These are phyloP conservation scores for Papilio xuthus DNA, from an alignment of 1,140 invertebrate genomes.

Conservation along the genomic window DNA sequence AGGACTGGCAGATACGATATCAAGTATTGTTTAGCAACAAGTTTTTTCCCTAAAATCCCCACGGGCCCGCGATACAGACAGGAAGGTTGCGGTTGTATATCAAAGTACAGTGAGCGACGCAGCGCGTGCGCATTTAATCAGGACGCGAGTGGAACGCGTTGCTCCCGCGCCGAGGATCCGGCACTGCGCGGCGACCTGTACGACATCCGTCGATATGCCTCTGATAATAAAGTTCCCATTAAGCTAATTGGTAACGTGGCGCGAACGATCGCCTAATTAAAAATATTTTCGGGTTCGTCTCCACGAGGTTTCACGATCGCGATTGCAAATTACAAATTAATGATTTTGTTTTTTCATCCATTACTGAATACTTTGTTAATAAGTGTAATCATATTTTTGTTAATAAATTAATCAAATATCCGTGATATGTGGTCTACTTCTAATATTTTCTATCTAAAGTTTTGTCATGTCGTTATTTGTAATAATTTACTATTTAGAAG, in stretches of 20 bases:
- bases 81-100: slow-evolving; percentile 39
- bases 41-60: slow-evolving; percentile 39
- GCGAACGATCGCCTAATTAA: slow-evolving; percentile 31
- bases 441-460: no score
- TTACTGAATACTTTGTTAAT: not conserved
- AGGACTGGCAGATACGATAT: slow-evolving; percentile 35
- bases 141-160: not conserved
- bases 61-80: slow-evolving; percentile 29
- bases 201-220: slow-evolving; percentile 35
- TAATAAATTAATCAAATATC: no score
- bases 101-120: slow-evolving; percentile 8
- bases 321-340: not conserved
- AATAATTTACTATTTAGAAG: no score
- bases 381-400: no score
- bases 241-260: slow-evolving; percentile 23
- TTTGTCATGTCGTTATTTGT: no score
- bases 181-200: slow-evolving; percentile 6
- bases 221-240: slow-evolving; percentile 36
- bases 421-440: no score
- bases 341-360: not conserved
- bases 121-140: not conserved
- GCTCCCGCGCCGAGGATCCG: not conserved
- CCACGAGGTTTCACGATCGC: not conserved
- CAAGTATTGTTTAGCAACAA: slow-evolving; percentile 34
- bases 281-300: slow-evolving; percentile 22